Percentiles rank a stretch among this genome's conserved stretches.
phyloP scores from a whole-genome alignment of 2,113 vertebrate genomes.

The Atractosteus spatula region DNA sequence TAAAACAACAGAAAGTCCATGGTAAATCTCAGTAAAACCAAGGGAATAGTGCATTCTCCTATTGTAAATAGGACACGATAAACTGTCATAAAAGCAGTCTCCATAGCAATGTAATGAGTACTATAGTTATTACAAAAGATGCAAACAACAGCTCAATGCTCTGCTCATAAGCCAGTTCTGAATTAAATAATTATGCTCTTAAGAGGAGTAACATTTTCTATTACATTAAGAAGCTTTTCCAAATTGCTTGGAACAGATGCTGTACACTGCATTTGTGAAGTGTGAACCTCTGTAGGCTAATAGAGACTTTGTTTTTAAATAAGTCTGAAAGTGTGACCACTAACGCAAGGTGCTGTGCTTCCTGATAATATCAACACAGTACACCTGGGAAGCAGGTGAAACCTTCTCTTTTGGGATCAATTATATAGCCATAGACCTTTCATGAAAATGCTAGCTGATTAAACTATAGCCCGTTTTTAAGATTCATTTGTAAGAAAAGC shows the following conservation, averaged over 20 bases:
- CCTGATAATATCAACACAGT: slow-evolving; percentile 55
- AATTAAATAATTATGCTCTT: not conserved
- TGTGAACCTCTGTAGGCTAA: not conserved
- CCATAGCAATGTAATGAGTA: too few species aligned
- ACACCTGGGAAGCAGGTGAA: slow-evolving; percentile 60
- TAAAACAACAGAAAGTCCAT: too few species aligned
- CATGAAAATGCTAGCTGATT: slow-evolving; percentile 59
- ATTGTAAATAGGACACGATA: too few species aligned
- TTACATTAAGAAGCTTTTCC: not conserved
- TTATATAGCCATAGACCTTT: slow-evolving; percentile 66
- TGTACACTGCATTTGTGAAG: not conserved
- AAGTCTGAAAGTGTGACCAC: slow-evolving; percentile 29
- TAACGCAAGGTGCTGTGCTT: slow-evolving; percentile 60
- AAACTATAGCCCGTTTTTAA: slow-evolving; percentile 58
- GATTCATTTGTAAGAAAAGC: slow-evolving; percentile 60
- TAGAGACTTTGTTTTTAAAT: not conserved
- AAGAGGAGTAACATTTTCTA: not conserved
- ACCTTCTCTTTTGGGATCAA: slow-evolving; percentile 73
- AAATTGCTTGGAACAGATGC: not conserved
- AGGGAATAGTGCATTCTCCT: too few species aligned
- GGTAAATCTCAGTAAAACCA: too few species aligned
- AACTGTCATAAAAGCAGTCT: too few species aligned
- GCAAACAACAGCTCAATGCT: not conserved
- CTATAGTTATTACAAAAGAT: not conserved
- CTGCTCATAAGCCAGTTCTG: not conserved